Percentiles rank a stretch among this genome's conserved stretches.
phyloP scores from a whole-genome alignment of 2,888 invertebrate genomes.

The Cheilosia soror region DNA sequence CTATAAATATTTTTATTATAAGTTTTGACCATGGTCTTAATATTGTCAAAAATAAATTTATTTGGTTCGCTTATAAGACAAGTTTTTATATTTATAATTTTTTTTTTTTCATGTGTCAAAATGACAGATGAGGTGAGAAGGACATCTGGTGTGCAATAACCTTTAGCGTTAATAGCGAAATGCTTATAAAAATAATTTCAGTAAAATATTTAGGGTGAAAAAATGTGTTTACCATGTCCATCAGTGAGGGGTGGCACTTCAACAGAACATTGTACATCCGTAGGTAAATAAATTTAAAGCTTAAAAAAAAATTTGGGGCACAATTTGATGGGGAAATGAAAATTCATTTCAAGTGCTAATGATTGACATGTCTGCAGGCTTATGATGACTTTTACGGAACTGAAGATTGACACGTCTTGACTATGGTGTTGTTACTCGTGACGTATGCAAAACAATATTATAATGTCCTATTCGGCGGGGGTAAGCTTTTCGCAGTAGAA shows the following conservation, averaged over 20 bases:
- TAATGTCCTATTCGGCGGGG: background rate
- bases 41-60: background rate
- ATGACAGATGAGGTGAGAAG: conserved; percentile 51
- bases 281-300: background rate
- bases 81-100: too few species aligned
- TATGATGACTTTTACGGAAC: conserved; percentile 48
- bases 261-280: background rate
- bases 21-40: conserved; percentile 44
- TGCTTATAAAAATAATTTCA: background rate
- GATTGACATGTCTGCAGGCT: conserved; percentile 47
- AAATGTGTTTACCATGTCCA: conserved; percentile 15
- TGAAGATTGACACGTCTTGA: conserved; percentile 52
- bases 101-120: conserved; percentile 20
- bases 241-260: conserved; percentile 32
- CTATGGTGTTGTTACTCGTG: conserved; percentile 6
- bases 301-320: background rate
- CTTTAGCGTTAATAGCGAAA: background rate
- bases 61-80: background rate
- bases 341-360: background rate
- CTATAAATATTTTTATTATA: conserved; percentile 37
- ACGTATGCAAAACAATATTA: background rate
- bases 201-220: background rate
- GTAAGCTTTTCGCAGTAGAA: conserved; percentile 9
- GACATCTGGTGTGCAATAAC: conserved; percentile 18
- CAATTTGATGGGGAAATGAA: conserved; percentile 3